Evolutionary conservation across 2,797 vertebrate species (phyloP).

Genomic region (Pseudomugil gertrudae): DNA sequence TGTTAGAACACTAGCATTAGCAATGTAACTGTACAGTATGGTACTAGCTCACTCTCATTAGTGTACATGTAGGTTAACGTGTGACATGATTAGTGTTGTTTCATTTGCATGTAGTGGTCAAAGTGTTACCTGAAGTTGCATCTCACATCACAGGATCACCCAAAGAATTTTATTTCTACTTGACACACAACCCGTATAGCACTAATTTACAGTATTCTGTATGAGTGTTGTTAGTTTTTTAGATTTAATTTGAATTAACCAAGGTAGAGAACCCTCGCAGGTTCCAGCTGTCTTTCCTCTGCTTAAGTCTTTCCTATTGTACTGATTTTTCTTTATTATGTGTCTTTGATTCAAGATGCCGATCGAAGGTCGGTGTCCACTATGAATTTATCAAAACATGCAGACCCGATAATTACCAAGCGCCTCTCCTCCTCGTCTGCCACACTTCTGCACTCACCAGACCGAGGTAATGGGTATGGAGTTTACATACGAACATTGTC

Average conservation of each 20-base stretch:
- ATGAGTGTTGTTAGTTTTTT: slow-evolving; percentile 31
- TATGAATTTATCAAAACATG: slow-evolving; percentile 97
- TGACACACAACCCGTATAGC: slow-evolving; percentile 32
- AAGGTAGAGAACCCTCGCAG: slow-evolving; percentile 35
- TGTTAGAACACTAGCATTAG: slow-evolving; percentile 57
- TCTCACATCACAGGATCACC: slow-evolving; percentile 21
- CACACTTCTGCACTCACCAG: slow-evolving; percentile 95
- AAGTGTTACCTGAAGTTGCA: slow-evolving; percentile 18
- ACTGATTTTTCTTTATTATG: slow-evolving; percentile 6
- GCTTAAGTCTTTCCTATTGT: no score
- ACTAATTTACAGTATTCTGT: no score
- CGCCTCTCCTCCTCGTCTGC: slow-evolving; percentile 96
- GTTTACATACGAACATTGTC: neutral
- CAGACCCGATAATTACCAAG: slow-evolving; percentile 96
- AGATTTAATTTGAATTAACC: slow-evolving; percentile 41
- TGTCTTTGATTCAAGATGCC: slow-evolving; percentile 84
- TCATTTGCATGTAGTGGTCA: slow-evolving; percentile 47
- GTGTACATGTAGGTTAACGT: slow-evolving; percentile 49
- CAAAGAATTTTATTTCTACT: slow-evolving; percentile 40
- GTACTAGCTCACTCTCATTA: slow-evolving; percentile 45
- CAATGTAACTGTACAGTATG: slow-evolving; percentile 15
- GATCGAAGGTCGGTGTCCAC: slow-evolving; percentile 97
- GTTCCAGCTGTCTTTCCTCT: slow-evolving; percentile 21
- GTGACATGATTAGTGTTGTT: slow-evolving; percentile 38
- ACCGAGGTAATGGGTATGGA: slow-evolving; percentile 88